Base-by-base conservation (phyloP, 2,113 vertebrate species). In the Coptodon rendalli region DNA sequence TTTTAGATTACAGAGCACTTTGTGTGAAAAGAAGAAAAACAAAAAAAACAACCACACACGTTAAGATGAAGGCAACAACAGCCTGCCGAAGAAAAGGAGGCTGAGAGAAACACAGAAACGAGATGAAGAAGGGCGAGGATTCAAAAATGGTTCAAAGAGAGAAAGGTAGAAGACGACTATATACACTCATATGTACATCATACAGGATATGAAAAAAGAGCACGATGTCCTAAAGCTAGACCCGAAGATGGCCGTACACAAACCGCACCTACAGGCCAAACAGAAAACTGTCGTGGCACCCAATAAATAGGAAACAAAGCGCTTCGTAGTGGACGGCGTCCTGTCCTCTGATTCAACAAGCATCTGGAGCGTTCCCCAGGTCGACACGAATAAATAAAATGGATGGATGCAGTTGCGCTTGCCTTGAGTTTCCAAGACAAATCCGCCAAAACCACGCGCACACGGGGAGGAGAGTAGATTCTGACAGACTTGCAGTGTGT, bases 181-280 rank as follows among this genome's bases (percentile, higher is more conserved):
- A 90, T 96, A 97, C 96, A 97, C 85, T 84, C 4, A 36, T 96
- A 95, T 97, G 83, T 96, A 96, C 95, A 97, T 93, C 91, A 92
- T 91, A 95, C 93, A 95, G 93, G 93, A 94, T 89, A 94, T 87
- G 93, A 96, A 91, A 63, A 90, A 88, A 89, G 82, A 85, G 82
- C 89, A 88, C 61, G 59, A 84, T 84, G 91, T 90, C 93, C 84
- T 81, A 90, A 86, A 87, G 90, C 61, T 54, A 73, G 84, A 84
- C 76, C 83, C 48, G 48, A 61, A 81, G 61, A 91, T 83, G 92
- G 91, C 82, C 84, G 61, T 36, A 88, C 86, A 88, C 80, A 86
- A 63, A 89, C 86, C 5, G 36, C 82, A 56, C 81, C 79, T 48
- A 83, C 83, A 85, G 87, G 92, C 87, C 83, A 40, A 86, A 91